A percentile compares a stretch with the other conserved stretches of the same genome.
phyloP scores from a whole-genome alignment of 2,888 invertebrate species.

The Platerodrilus igneus region DNA sequence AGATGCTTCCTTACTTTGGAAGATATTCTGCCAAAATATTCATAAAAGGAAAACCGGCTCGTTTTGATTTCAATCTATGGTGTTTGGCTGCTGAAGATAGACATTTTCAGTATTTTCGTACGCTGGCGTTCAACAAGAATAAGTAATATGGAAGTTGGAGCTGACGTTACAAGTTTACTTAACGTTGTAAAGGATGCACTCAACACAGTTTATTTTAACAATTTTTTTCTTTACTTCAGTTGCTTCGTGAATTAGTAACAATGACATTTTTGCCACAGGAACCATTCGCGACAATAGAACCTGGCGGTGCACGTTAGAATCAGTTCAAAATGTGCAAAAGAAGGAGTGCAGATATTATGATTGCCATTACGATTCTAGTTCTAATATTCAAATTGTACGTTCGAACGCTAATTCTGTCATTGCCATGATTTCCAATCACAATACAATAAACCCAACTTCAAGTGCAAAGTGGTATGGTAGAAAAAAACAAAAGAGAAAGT shows the following conservation, averaged over 20 bases:
- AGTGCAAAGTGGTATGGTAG: background rate
- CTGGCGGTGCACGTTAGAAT: background rate
- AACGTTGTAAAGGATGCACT: no score
- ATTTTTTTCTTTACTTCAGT: no score
- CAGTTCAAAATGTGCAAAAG: background rate
- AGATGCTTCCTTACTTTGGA: constrained; percentile 31
- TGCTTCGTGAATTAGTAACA: no score
- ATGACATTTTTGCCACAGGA: background rate
- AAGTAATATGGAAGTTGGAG: no score
- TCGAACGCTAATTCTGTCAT: background rate
- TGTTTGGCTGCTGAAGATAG: no score
- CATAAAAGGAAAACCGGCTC: constrained; percentile 32
- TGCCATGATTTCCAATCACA: no score
- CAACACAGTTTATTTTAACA: no score
- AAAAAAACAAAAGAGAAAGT: no score
- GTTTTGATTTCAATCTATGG: constrained; percentile 27
- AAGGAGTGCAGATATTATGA: background rate
- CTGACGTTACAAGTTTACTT: no score
- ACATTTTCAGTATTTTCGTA: no score
- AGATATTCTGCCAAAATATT: constrained; percentile 34
- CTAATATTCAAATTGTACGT: background rate
- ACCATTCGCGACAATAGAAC: background rate
- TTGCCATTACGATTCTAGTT: background rate
- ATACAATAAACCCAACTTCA: background rate
- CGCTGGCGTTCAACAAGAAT: no score